phyloP scores from a whole-genome alignment of 2,888 invertebrate genomes.

The Meloe dianella region DNA sequence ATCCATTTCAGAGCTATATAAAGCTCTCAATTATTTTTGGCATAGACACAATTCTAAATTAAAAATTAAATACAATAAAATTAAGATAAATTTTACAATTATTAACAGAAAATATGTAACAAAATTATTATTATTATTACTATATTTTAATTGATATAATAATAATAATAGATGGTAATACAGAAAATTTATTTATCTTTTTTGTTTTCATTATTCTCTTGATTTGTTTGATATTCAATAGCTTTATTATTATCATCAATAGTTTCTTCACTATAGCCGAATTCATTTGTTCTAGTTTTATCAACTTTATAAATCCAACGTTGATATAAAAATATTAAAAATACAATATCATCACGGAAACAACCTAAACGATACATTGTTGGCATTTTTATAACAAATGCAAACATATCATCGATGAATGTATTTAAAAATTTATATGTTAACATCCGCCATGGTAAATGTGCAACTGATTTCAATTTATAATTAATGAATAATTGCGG shows the following conservation, averaged over 20 bases:
- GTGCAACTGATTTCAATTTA: conserved; percentile 98
- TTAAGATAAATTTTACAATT: background rate
- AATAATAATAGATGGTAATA: background rate
- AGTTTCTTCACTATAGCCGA: conserved; percentile 91
- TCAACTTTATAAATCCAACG: conserved; percentile 99
- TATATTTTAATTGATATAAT: background rate
- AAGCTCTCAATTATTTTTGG: background rate
- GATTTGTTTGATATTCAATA: conserved; percentile 1
- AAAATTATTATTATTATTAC: background rate
- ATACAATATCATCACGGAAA: conserved; percentile 98
- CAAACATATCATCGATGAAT: conserved; percentile 99
- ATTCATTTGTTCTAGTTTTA: conserved; percentile 93
- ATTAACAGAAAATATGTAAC: background rate
- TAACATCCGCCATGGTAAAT: conserved; percentile 99
- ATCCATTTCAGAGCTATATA: background rate
- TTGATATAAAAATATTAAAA: conserved; percentile 98
- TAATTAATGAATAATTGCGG: conserved; percentile 99
- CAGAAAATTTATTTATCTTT: conserved; percentile 11
- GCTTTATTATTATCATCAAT: conserved; percentile 25
- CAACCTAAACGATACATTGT: conserved; percentile 98
- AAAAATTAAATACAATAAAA: background rate
- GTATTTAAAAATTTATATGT: conserved; percentile 99
- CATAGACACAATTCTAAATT: background rate
- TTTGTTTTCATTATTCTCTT: conserved; percentile 8
- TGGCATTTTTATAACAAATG: conserved; percentile 99